Base-by-base conservation (phyloP, 2,797 vertebrate species). In the Syndactyla subalaris region DNA sequence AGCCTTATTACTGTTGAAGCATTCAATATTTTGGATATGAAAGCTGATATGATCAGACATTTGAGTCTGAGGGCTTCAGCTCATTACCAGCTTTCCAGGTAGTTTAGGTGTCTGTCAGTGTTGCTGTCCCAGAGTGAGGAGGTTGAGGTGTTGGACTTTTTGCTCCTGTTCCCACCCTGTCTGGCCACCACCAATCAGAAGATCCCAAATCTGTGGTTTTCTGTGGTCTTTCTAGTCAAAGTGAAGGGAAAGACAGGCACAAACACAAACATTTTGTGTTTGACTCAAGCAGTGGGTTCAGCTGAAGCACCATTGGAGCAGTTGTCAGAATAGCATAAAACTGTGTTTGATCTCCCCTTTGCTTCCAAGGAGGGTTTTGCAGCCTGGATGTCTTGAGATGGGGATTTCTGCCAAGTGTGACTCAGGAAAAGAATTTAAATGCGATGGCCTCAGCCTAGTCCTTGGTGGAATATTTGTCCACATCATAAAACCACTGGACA, bases 401-500 rank as follows among this genome's bases (percentile, higher is more conserved):
- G 75, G 88, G 49, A 83, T 82, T 89, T 81, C 79, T 97, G 95
- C 96, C 97, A 97, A n/a, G 67, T 85, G 84, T 92, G 96, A 94
- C 92, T 96, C 94, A 95, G 95, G 95, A 94, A 95, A 94, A 96
- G 49, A 94, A 94, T 92, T 97, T 95, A 95, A 97, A 88, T 85
- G 71, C 22, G 93, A 96, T 97, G 93, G 93, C 52, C 63, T 92
- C 96, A 96, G 92, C 95, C 85, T 97, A 94, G 87, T 97, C 97
- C 95, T 98, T 92, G 89, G 97, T 98, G 97, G 96, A 97, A 97
- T 98, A 98, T 97, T 98, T 97, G 98, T 98, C 97, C 97, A 97
- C 97, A 98, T 97, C 94, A 88, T 98, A 98, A 98, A 98, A 98
- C 98, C 98, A 97, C 96, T 96, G 97, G 97, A 97, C 97, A 98